Percentiles rank a stretch among this genome's conserved stretches.
These are phyloP conservation scores for Prionailurus bengalensis DNA, from an alignment of 2,113 vertebrate species.

Conservation along the genomic window DNA sequence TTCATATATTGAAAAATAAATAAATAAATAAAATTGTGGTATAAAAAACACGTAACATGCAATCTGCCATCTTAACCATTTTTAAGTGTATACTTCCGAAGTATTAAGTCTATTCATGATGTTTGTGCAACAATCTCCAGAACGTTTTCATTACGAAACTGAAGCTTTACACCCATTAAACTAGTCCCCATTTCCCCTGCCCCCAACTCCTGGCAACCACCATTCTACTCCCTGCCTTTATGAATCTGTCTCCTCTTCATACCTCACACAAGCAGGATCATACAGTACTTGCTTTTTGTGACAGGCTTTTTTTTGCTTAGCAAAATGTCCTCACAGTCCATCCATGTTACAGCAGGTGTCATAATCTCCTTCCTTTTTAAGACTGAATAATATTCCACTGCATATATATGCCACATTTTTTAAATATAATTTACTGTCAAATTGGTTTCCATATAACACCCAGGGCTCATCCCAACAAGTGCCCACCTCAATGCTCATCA, in stretches of 20 bases:
- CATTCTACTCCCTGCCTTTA: neutral
- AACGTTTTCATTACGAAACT: neutral
- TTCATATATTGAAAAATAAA: no score
- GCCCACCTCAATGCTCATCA: no score
- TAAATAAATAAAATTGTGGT: neutral
- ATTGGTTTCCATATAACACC: no score
- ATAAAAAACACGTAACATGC: neutral
- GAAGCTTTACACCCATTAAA: neutral
- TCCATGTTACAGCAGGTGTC: fast-evolving
- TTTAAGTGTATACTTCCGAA: neutral
- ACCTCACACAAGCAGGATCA: neutral
- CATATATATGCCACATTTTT: no score
- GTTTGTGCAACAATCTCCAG: neutral
- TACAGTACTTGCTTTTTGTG: neutral
- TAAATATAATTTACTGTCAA: no score
- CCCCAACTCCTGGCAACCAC: neutral
- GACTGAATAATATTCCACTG: neutral
- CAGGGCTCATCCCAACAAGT: no score
- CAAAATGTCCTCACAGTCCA: neutral
- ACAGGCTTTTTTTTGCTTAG: neutral
- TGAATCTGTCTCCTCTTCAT: neutral
- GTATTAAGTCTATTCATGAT: no score
- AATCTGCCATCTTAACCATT: neutral
- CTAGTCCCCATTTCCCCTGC: neutral
- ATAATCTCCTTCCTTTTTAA: neutral